Base-by-base conservation (phyloP, 1,140 invertebrate genomes). In the Mizuhopecten yessoensis region DNA sequence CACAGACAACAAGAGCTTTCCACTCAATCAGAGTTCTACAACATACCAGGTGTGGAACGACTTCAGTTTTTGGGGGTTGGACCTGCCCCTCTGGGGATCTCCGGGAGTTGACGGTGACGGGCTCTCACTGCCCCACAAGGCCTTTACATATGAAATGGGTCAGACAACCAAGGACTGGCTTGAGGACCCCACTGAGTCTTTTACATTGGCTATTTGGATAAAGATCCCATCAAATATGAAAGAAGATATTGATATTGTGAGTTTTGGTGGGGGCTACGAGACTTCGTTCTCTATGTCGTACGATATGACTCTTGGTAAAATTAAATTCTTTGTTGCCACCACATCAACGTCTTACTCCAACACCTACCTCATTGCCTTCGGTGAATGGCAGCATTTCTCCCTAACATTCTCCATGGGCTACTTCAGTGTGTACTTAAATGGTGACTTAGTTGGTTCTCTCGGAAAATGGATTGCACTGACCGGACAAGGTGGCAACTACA, bases 81-180 rank as follows among this genome's bases (percentile, higher is more conserved):
- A 90, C 15, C 42, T 39, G 23, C 33, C 49, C 36, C 34, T 20
- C 11, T 90, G 90, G 90, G 87, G 33, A 13, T 90, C 90, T 0
- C 86, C 87, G 10, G 90, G 90, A 34, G 34, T 90, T 34, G 90
- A 90, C 57, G 90, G 90, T 3, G 87, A 90, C 88, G 90, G 90
- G 15, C 36, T 90, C 0, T 87, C 17, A 36, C 23, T 88, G 57
- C 39, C 90, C n/a, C 86, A 75, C 33, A 90, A 88, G 86, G 87
- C 90, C 34, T 87, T 90, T 87, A 75, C 87, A n/a, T 87, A 39
- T 34, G 36, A 87, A 34, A 5, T 39, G 15, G 87, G 87, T 36
- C 57, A 75, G 57, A 75, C 57, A 1, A 75, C 57, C n/a, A 75
- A 75, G n/a, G 57, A 75, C 23, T 75, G 57, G 57, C 57, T 75